Percentiles rank a stretch among this genome's conserved stretches.
Conservation (phyloP, 2,888 invertebrate genomes). For the Philereme transversata region DNA sequence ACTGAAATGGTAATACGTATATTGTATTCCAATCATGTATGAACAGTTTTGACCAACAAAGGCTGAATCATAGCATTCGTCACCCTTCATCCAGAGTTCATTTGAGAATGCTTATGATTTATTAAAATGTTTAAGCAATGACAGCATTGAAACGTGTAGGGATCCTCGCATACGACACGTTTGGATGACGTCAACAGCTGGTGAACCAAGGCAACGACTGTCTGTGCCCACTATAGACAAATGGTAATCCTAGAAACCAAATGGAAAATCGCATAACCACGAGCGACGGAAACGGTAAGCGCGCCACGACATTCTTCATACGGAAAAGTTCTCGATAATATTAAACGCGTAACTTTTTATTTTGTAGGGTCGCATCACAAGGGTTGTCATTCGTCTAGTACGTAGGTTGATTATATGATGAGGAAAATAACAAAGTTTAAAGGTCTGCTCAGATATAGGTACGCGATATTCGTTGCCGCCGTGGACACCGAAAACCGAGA, state of each 20-base stretch:
- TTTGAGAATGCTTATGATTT: slow-evolving; percentile 10
- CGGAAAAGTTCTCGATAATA: too few relatives aligned
- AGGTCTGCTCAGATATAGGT: too few relatives aligned
- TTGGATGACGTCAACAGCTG: slow-evolving; percentile 33
- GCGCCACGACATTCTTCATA: too few relatives aligned
- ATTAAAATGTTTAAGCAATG: slow-evolving; percentile 12
- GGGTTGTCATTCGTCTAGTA: too few relatives aligned
- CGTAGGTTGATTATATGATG: too few relatives aligned
- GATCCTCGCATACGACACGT: slow-evolving; percentile 25
- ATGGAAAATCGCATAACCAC: background rate
- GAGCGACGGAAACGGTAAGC: too few relatives aligned
- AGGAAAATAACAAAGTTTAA: too few relatives aligned
- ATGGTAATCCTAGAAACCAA: slow-evolving; percentile 2
- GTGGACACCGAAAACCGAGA: too few relatives aligned
- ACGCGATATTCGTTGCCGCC: too few relatives aligned
- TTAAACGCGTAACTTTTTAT: too few relatives aligned
- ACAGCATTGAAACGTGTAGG: slow-evolving; percentile 23
- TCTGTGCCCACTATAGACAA: slow-evolving; percentile 23
- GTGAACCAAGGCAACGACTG: slow-evolving; percentile 26
- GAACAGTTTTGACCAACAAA: background rate
- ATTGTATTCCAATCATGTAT: background rate
- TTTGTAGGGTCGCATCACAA: too few relatives aligned
- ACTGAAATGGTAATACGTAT: too few relatives aligned
- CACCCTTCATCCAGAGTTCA: slow-evolving; percentile 2
- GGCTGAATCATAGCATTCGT: slow-evolving; percentile 5